These are phyloP conservation scores for Spilarctia lutea DNA, from an alignment of 2,888 invertebrate species.

Conservation along the genomic window DNA sequence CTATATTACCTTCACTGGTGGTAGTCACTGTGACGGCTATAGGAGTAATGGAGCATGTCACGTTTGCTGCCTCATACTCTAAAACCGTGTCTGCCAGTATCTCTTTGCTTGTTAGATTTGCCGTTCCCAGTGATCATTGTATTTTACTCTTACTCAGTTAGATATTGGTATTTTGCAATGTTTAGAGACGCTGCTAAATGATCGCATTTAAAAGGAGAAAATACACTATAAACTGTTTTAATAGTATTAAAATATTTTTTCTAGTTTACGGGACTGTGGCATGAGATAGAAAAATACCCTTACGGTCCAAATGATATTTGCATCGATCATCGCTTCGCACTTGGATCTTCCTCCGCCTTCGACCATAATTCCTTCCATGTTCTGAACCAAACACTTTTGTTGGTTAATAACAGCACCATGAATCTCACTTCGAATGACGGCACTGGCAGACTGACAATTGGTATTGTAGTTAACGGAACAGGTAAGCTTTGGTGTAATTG, in stretches of 20 bases:
- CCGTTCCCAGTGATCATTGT: background rate
- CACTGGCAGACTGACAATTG: conserved; percentile 36
- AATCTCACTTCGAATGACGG: conserved; percentile 32
- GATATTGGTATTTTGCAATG: no score
- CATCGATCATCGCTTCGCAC: conserved; percentile 47
- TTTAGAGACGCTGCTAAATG: no score
- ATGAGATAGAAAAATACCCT: conserved; percentile 64
- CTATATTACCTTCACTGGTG: background rate
- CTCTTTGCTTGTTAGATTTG: no score
- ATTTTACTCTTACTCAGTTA: no score
- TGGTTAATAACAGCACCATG: conserved; percentile 38
- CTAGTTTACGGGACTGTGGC: conserved; percentile 64
- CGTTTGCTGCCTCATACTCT: no score
- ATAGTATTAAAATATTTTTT: background rate
- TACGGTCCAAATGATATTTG: conserved; percentile 59
- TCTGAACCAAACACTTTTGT: conserved; percentile 42
- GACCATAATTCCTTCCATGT: conserved; percentile 53
- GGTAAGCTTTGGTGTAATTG: conserved; percentile 9
- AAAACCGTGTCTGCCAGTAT: no score
- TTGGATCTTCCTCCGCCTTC: conserved; percentile 26
- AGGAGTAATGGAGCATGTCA: background rate
- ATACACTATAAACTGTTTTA: background rate
- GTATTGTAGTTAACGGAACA: conserved; percentile 22
- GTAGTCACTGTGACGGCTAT: background rate
- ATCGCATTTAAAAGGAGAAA: no score